Evolutionary conservation across 2,797 vertebrate species (phyloP), one percentile per base, ranked within the genome.

Genomic region (Phrynocephalus forsythii): DNA sequence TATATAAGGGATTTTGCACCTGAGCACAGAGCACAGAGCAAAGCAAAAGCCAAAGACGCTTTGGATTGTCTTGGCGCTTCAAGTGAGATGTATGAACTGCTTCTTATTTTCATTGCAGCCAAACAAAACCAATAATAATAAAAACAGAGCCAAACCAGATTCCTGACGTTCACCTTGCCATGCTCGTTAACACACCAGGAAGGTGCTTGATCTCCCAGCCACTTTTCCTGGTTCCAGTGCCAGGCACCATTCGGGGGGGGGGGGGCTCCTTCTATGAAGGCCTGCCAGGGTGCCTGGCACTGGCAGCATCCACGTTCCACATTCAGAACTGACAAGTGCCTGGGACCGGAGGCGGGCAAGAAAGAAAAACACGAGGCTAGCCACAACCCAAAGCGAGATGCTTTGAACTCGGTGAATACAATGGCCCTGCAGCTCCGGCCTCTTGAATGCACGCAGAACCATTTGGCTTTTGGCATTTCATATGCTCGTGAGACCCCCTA

Each of bases 391-490:
- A 72, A 50, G 16, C 13, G 28, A 60, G 24, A 28, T 22, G 11
- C 3, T 6, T 3, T 67, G 50, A 79, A 33, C 16, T 84, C 52
- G 50, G 69, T 28, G 76, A 72, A 33, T 50, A 50, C 44, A 22
- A 56, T 2, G 28, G 50, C 30, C 22, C 1, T 2, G 67, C 52
- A 30, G 11, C n/a, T 22, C 67, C 50, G 73, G 7, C 83, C 67
- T 86, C 77, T 67, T 79, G 68, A 75, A 2, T 33, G 6, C 4
- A 2, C 2, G 1, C 5, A 78, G 82, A 78, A 50, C 18, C 1
- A 73, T 83, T 28, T 76, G 80, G 0, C 89, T 93, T 93, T 68
- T 87, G 92, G 88, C 79, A 79, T 85, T 52, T 83, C 2, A 3
- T 44, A 56, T 5, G 68, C 3, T 24, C 15, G 52, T 38, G 33